Base-by-base conservation (phyloP, 2,113 vertebrate genomes). In the Ammospiza nelsoni region DNA sequence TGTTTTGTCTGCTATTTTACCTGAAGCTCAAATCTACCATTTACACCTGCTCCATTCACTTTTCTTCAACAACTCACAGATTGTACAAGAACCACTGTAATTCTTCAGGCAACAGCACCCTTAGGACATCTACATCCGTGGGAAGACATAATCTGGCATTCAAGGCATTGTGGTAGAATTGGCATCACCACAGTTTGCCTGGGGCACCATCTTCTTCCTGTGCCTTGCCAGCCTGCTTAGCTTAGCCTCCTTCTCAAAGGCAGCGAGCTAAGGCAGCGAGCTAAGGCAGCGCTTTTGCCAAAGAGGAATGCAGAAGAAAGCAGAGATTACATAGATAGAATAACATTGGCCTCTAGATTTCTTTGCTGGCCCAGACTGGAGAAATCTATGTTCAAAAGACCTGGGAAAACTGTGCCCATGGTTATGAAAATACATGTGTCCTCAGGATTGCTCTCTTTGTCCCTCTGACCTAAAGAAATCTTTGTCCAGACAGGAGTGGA, bases 141-240 rank as follows among this genome's bases (percentile, higher is more conserved):
- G 91, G 87, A 94, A 96, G 91, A 95, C 71, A 63, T 87, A 85
- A 91, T 66, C 84, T 94, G 89, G 52, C 89, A 94, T 97, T 97
- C 91, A 87, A 96, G 93, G 72, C 79, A 80, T 59, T 96, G 93
- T 95, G 94, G 95, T 91, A 79, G 68, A 80, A 85, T 66, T 96
- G 94, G 93, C 93, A 96, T 90, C 68, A 81, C 90, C 82, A n/a
- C 71, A 63, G 35, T 41, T 90, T 54, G 94, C 96, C 92, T 57
- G 69, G 87, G 93, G 95, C 95, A 91, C 46, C 39, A 12, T 59
- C 71, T 92, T 95, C 89, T 81, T 48, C 62, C 83, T 78, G 31
- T 5, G 6, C 58, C 57, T 88, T 84, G 71, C 87, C 84, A 95
- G 39, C 9, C 74, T 79, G 54, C 71, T 88, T 85, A 94, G 67